Conservation (phyloP, 2,113 vertebrate species). For the Pungitius pungitius region DNA sequence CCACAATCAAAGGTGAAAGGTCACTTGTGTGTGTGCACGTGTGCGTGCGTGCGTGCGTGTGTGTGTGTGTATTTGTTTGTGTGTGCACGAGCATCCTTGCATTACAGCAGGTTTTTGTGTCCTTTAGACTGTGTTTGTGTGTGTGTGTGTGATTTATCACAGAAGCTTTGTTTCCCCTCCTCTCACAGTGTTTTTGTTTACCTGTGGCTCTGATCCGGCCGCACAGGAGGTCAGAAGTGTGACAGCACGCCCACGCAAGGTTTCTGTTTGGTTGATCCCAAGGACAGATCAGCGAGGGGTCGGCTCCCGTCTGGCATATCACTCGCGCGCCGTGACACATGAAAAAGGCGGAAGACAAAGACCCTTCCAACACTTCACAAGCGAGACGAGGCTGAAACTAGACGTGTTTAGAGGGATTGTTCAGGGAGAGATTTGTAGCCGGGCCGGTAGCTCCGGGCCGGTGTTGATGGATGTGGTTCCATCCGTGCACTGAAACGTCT, state of each 20-base stretch:
- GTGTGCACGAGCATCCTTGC: slow-evolving; percentile 3
- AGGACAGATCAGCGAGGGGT: slow-evolving; percentile 25
- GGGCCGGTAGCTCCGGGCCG: background rate
- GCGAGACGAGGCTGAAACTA: slow-evolving; percentile 20
- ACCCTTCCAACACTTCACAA: slow-evolving; percentile 34
- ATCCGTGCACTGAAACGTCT: slow-evolving; percentile 43
- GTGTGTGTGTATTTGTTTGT: slow-evolving; percentile 24
- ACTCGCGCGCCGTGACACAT: slow-evolving; percentile 18
- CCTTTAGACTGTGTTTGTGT: slow-evolving; percentile 8
- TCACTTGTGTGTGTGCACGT: slow-evolving; percentile 19
- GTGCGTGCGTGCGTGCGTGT: slow-evolving; percentile 6
- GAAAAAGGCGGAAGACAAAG: slow-evolving; percentile 44
- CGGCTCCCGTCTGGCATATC: slow-evolving; percentile 1
- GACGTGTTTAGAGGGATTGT: slow-evolving; percentile 42
- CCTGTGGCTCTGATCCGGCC: slow-evolving; percentile 65
- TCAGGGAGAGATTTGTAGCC: slow-evolving; percentile 49
- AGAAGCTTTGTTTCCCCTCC: slow-evolving; percentile 52
- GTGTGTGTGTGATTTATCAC: slow-evolving; percentile 58
- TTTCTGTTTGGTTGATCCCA: slow-evolving; percentile 45
- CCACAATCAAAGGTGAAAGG: slow-evolving; percentile 62
- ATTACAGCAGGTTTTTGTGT: slow-evolving; percentile 26
- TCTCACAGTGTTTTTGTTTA: slow-evolving; percentile 69
- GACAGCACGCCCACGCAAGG: slow-evolving; percentile 4
- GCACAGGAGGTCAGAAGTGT: slow-evolving; percentile 61
- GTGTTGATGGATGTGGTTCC: slow-evolving; percentile 50